These are phyloP conservation scores for Stichopus horrens DNA, from an alignment of 53 echinoderm and acorn worm species.

Conservation along the genomic window DNA sequence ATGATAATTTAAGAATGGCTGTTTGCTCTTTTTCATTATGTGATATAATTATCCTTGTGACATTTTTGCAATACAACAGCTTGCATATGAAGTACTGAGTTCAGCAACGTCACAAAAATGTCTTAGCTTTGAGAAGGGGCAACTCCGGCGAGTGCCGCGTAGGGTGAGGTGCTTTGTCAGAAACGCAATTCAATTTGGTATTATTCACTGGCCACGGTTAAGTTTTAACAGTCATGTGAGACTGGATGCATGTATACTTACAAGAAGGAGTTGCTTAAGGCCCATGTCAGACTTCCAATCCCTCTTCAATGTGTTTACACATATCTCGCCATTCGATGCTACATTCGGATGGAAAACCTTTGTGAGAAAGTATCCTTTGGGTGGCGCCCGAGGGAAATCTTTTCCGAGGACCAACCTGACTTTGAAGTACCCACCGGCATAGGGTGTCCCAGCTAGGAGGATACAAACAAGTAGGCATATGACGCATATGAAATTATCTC, in stretches of 20 bases:
- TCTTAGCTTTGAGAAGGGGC: no score
- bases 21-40: background rate
- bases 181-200: no score
- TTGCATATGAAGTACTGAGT: background rate
- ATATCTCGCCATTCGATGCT: constrained; percentile 95
- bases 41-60: background rate
- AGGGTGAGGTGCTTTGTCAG: no score
- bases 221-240: no score
- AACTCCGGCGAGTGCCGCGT: no score
- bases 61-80: background rate
- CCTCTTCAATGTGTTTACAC: constrained; percentile 95
- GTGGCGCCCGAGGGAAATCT: constrained; percentile 87
- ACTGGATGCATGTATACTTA: constrained; percentile 45
- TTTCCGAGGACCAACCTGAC: constrained; percentile 91
- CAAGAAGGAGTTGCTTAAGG: constrained; percentile 90
- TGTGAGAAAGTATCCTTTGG: constrained; percentile 97
- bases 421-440: constrained; percentile 88
- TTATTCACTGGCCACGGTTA: no score
- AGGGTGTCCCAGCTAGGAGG: constrained; percentile 86
- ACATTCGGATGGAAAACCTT: constrained; percentile 99
- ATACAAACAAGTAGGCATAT: background rate
- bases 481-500: no score
- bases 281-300: constrained; percentile 97
- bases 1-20: no score
- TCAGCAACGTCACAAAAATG: background rate